Conservation (phyloP, 2,113 vertebrate genomes). For the Zeus faber region DNA sequence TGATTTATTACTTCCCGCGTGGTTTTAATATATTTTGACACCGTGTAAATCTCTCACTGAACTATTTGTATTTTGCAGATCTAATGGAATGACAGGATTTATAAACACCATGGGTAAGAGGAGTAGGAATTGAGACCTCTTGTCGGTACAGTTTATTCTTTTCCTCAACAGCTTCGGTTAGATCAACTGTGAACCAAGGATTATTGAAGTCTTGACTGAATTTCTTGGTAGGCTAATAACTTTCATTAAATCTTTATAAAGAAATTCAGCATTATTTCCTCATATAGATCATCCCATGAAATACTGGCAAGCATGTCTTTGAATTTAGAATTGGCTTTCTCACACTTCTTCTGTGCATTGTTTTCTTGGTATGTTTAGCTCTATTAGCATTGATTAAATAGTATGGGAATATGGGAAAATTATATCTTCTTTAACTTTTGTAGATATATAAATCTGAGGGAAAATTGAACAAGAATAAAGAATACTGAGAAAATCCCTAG, state of each 20-base stretch:
- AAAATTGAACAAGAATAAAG: too few species aligned
- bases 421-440: too few species aligned
- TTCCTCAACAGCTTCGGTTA: background rate
- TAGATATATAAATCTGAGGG: too few species aligned
- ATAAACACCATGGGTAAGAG: background rate
- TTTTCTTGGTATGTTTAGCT: too few species aligned
- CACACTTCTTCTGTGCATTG: constrained; percentile 5
- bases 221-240: background rate
- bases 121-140: background rate
- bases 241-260: background rate
- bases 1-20: background rate
- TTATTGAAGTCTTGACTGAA: background rate
- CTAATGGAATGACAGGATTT: background rate
- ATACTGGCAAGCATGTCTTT: constrained; percentile 6
- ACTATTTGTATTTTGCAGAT: background rate
- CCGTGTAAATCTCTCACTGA: background rate
- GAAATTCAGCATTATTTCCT: background rate
- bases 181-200: background rate
- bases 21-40: background rate
- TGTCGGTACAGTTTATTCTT: background rate
- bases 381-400: constrained; percentile 1
- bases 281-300: background rate
- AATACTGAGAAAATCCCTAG: too few species aligned
- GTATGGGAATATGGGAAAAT: background rate
- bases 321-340: constrained; percentile 7